These are phyloP conservation scores for Sinhomidia bicolor DNA, from an alignment of 2,888 invertebrate species.

Conservation along the genomic window DNA sequence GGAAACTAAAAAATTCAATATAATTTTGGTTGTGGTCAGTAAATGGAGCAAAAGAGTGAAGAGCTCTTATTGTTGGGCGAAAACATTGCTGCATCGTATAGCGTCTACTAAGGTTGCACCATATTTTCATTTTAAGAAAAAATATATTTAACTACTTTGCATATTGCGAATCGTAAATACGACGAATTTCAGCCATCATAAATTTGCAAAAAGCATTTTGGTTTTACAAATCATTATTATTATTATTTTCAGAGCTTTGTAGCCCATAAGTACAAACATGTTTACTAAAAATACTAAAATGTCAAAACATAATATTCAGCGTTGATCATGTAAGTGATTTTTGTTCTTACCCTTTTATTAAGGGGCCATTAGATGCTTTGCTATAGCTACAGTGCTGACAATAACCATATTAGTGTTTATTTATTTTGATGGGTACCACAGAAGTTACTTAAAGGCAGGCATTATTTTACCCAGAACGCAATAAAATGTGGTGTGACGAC, in stretches of 20 bases:
- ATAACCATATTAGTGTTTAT: background rate
- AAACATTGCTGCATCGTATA: conserved; percentile 34
- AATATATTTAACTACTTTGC: conserved; percentile 13
- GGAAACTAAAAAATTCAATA: conserved; percentile 59
- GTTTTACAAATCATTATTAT: background rate
- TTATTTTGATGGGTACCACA: background rate
- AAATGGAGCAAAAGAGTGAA: conserved; percentile 59
- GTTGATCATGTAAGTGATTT: background rate
- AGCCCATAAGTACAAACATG: background rate
- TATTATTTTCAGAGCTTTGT: too few species aligned
- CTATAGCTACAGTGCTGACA: background rate
- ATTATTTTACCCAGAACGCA: too few species aligned
- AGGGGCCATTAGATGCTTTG: background rate
- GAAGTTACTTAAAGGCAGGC: background rate
- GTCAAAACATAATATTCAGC: background rate
- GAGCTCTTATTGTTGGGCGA: conserved; percentile 7
- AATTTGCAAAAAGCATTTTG: background rate
- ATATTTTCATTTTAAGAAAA: background rate
- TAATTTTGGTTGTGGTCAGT: conserved; percentile 62
- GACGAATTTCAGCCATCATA: background rate
- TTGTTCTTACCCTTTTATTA: background rate
- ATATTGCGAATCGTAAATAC: conserved; percentile 12
- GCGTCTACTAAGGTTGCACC: background rate
- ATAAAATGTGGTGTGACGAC: too few species aligned
- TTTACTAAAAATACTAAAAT: background rate